Base-by-base conservation (phyloP, 2,113 vertebrate genomes). In the Macroglossus sobrinus region DNA sequence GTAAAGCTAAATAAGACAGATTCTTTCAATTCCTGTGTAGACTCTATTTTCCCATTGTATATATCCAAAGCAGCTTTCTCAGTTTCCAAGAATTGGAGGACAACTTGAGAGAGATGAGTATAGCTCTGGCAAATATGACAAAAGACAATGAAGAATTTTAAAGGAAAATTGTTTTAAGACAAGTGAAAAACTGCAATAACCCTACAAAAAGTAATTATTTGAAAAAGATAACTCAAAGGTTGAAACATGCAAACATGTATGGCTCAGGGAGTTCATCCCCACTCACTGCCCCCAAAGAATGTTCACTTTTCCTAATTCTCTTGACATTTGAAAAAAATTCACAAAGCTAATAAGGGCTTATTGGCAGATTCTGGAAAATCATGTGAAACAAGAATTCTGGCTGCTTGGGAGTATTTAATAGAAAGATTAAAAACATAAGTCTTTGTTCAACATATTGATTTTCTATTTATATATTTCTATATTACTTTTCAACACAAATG, bases 361-460 rank as follows among this genome's bases (percentile, higher is more conserved):
- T 59, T 61, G 47, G 21, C 28, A 90, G 7, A 95, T 76, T 21
- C 47, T 86, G 22, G 47, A 82, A 95, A 96, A 89, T 21, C 55
- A 45, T 82, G 6, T 78, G 30, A 92, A 92, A 63, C 0, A 28
- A 95, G 59, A n/a, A 63, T 91, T 96, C 50, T 86, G 55, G 50
- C 22, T 91, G 50, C 47, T 94, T 43, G 71, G 69, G 81, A 24
- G 30, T 74, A 91, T 86, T 95, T 79, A 78, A 85, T 40, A 28
- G 24, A 89, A 97, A 95, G 38, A 95, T 86, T 66, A 64, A 97
- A 91, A 95, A 69, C 21, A 12, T 47, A 84, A 79, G 40, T 24
- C 35, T 72, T 85, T 90, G 38, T 84, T 84, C 35, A 91, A 76
- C 1, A 33, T 79, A 45, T 38, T 84, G 53, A 80, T 63, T 84